Evolutionary conservation across 1,140 invertebrate genomes (phyloP), one percentile per base, ranked within the genome.

Genomic region (Drosophila bifasciata): DNA sequence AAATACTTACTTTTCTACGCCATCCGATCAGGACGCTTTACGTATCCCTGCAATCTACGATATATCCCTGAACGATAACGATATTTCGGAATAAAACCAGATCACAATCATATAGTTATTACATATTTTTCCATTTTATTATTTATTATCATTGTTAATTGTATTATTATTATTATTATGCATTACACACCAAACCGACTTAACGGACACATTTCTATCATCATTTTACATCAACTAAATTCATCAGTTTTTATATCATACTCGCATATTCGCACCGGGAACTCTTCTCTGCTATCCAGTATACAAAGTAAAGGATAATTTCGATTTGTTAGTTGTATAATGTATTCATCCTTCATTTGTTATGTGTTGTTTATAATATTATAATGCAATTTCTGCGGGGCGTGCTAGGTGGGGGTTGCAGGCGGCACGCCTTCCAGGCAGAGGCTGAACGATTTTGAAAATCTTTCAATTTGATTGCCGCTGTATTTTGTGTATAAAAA

Each of bases 381-480:
- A 53, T 59, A n/a, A 32, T 25, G 39, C 72, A 68, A 66, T 36
- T 69, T 56, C 56, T 45, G 49, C 21, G 46, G 28, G 44, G 62
- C 36, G 50, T 56, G 53, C 43, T 40, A 40, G 57, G 32, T 5
- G 3, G 32, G 32, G 32, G 11, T 36, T 13, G 32, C 32, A 36
- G 32, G 32, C 57, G 55, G 62, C 79, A 83, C 76, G 59, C 45
- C 62, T 55, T 39, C 73, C 45, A 78, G 74, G 79, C 61, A 61
- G 59, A 79, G 57, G 76, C 71, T 85, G 81, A 84, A 86, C 73
- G 72, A 85, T 85, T 85, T 85, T 85, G 62, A 52, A 85, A 85
- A 85, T 85, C 67, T 80, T 53, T 85, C 83, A 76, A 81, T 88
- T 88, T 85, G 83, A 85, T 85, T 85, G 79, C 79, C 79, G 68